Evolutionary conservation across 2,888 invertebrate genomes (phyloP).

Genomic region (Melitaea athalia): DNA sequence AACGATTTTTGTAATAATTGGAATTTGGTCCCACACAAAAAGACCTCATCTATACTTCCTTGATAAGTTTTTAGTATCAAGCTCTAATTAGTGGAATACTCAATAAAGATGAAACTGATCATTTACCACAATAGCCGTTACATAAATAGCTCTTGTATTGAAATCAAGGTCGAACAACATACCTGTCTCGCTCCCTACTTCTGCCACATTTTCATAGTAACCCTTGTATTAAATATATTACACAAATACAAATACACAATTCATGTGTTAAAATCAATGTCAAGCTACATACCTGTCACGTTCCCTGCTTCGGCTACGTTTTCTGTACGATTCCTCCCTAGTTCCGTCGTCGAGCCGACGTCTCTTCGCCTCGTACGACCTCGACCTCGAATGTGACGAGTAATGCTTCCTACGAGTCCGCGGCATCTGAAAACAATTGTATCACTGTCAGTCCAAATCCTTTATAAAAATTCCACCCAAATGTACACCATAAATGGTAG

Average conservation of each 20-base stretch:
- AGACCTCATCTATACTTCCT: too few species aligned
- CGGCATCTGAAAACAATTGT: conserved; percentile 85
- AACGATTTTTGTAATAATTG: too few species aligned
- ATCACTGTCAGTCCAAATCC: not conserved
- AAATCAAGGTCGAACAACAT: conserved; percentile 46
- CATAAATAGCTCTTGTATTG: too few species aligned
- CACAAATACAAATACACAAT: too few species aligned
- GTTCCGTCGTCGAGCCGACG: conserved; percentile 85
- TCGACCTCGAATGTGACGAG: conserved; percentile 83
- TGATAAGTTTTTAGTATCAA: too few species aligned
- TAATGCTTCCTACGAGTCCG: conserved; percentile 91
- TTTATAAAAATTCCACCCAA: not conserved
- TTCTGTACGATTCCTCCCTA: conserved; percentile 72
- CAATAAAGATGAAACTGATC: too few species aligned
- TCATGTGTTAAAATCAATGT: not conserved
- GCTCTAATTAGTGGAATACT: too few species aligned
- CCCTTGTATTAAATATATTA: too few species aligned
- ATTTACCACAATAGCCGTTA: too few species aligned
- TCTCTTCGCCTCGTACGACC: conserved; percentile 85
- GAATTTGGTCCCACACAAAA: too few species aligned
- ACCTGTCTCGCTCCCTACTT: conserved; percentile 84
- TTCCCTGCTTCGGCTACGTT: conserved; percentile 75
- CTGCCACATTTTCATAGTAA: conserved; percentile 64
- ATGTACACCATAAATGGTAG: conserved; percentile 44
- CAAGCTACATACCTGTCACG: conserved; percentile 82